Evolutionary conservation across 2,797 vertebrate genomes (phyloP).

Genomic region (Coranthus polyacanthus): DNA sequence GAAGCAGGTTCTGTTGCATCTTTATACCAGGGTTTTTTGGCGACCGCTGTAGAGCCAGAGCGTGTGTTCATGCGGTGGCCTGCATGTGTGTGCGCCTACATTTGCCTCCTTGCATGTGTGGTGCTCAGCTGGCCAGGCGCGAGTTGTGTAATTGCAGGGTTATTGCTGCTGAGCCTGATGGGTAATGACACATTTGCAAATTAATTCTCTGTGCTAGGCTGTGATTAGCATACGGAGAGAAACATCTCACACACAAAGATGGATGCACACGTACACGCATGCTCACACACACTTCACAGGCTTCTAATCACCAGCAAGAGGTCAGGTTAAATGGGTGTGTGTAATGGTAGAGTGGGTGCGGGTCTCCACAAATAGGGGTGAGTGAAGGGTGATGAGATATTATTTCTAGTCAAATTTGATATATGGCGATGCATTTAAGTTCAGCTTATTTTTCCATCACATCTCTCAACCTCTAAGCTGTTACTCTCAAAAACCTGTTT

Average conservation of each 20-base stretch:
- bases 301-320: conserved; percentile 76
- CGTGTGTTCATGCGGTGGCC: conserved; percentile 33
- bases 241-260: conserved; percentile 82
- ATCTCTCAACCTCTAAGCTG: conserved; percentile 6
- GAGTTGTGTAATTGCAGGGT: conserved; percentile 96
- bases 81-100: conserved; percentile 25
- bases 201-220: conserved; percentile 94
- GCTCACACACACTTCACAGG: conserved; percentile 62
- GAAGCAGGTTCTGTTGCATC: conserved; percentile 17
- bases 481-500: conserved; percentile 6
- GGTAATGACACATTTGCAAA: conserved; percentile 99
- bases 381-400: conserved; percentile 69
- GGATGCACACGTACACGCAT: conserved; percentile 24
- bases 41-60: conserved; percentile 11
- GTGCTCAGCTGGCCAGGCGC: conserved; percentile 87
- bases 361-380: conserved; percentile 70
- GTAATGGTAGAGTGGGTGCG: conserved; percentile 57
- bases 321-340: conserved; percentile 77
- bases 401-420: conserved; percentile 56
- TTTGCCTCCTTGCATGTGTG: conserved; percentile 56
- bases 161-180: conserved; percentile 95
- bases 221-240: conserved; percentile 92
- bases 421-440: conserved; percentile 15
- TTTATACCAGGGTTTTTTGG: conserved; percentile 30
- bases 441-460: neutral